Conservation (phyloP, 2,888 invertebrate species). For the Platycheirus rosarum region DNA sequence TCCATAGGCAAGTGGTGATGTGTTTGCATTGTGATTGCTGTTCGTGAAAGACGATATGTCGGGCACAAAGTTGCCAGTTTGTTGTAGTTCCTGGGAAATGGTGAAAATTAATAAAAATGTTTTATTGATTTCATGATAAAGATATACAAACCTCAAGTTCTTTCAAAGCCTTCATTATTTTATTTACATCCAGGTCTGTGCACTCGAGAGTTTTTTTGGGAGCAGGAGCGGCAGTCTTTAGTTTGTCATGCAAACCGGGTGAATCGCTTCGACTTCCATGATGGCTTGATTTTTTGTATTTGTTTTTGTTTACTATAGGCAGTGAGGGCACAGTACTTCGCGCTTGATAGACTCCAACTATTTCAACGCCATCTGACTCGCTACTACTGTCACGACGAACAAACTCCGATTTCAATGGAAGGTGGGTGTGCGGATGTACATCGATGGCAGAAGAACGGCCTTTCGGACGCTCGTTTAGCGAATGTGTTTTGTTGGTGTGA, state of each 20-base stretch:
- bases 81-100: slow-evolving; percentile 45
- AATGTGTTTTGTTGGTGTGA: slow-evolving; percentile 57
- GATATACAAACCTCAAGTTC: slow-evolving; percentile 81
- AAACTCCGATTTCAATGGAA: slow-evolving; percentile 30
- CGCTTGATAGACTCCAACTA: slow-evolving; percentile 80
- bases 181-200: slow-evolving; percentile 81
- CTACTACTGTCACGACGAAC: slow-evolving; percentile 79
- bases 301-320: slow-evolving; percentile 51
- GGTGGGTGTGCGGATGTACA: slow-evolving; percentile 37
- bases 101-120: not conserved
- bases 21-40: slow-evolving; percentile 70
- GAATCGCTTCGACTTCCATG: slow-evolving; percentile 61
- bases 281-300: slow-evolving; percentile 69
- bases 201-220: slow-evolving; percentile 72
- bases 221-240: slow-evolving; percentile 64
- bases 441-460: slow-evolving; percentile 38
- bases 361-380: slow-evolving; percentile 82
- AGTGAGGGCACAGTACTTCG: slow-evolving; percentile 49
- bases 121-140: not conserved
- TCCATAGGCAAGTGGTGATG: slow-evolving; percentile 73
- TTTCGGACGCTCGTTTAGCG: slow-evolving; percentile 52
- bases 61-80: slow-evolving; percentile 53
- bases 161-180: slow-evolving; percentile 83
- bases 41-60: slow-evolving; percentile 58
- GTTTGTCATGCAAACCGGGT: slow-evolving; percentile 69